These are phyloP conservation scores for Nannoperca obscura DNA, from an alignment of 2,797 vertebrate species.

Conservation along the genomic window DNA sequence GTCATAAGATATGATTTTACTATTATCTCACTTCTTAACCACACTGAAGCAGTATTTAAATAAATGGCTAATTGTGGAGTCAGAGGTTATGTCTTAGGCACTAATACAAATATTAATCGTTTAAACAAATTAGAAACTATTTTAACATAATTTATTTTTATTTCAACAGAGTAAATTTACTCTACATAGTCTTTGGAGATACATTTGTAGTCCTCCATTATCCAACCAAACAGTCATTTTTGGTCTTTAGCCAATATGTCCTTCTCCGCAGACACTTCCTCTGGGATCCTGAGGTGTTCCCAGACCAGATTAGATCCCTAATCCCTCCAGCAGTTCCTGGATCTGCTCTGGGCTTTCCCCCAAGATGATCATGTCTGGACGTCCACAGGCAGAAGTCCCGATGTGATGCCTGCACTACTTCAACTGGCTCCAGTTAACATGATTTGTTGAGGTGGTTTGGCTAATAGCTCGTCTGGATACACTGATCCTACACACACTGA, in stretches of 20 bases:
- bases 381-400: background rate
- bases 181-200: background rate
- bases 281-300: slow-evolving; percentile 3
- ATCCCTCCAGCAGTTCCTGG: slow-evolving; percentile 15
- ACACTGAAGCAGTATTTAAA: slow-evolving; percentile 16
- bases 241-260: background rate
- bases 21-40: slow-evolving; percentile 20
- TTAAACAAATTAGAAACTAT: background rate
- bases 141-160: background rate
- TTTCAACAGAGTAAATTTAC: background rate
- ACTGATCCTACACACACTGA: background rate
- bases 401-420: background rate
- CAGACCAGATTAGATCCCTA: slow-evolving; percentile 24
- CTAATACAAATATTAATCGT: background rate
- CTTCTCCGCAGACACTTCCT: background rate
- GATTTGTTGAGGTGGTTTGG: background rate
- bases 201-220: background rate
- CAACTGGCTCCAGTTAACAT: slow-evolving; percentile 3
- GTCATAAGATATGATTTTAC: slow-evolving; percentile 14
- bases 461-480: background rate
- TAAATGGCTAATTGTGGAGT: background rate
- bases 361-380: background rate
- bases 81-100: background rate
- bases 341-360: background rate
- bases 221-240: background rate